Conservation (phyloP, 1,140 invertebrate genomes). For the Lordiphosa mommai region DNA sequence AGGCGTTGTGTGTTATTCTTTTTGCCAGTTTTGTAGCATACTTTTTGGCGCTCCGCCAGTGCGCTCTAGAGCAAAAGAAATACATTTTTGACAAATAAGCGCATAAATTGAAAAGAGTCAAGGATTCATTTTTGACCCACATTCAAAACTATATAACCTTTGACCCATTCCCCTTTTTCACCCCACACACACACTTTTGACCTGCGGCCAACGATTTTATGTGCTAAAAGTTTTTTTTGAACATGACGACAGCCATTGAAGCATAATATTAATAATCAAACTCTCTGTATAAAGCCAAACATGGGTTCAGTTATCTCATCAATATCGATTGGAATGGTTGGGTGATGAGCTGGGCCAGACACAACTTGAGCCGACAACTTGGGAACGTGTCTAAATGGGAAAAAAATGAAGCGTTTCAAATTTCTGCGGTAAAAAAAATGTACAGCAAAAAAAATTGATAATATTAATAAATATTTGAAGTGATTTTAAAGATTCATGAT, state of each 20-base stretch:
- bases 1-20: background rate
- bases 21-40: background rate
- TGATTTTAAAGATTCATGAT: no score
- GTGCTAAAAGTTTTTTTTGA: constrained; percentile 27
- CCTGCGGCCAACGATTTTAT: constrained; percentile 11
- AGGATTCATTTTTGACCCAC: constrained; percentile 33
- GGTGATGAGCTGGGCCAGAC: background rate
- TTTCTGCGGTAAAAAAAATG: constrained; percentile 14
- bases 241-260: constrained; percentile 1
- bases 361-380: constrained; percentile 18
- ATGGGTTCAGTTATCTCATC: constrained; percentile 34
- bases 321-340: constrained; percentile 28
- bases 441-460: constrained; percentile 15
- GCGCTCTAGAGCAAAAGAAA: background rate
- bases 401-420: constrained; percentile 40
- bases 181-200: constrained; percentile 12
- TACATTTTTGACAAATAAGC: constrained; percentile 31
- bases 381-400: constrained; percentile 41
- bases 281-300: constrained; percentile 9
- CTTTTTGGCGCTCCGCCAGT: constrained; percentile 23
- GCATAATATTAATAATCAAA: constrained; percentile 41
- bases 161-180: constrained; percentile 10
- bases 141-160: constrained; percentile 24
- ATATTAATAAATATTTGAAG: constrained; percentile 36
- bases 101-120: constrained; percentile 44